Conservation (phyloP, 2,113 vertebrate genomes). For the Herpailurus yagouaroundi region DNA sequence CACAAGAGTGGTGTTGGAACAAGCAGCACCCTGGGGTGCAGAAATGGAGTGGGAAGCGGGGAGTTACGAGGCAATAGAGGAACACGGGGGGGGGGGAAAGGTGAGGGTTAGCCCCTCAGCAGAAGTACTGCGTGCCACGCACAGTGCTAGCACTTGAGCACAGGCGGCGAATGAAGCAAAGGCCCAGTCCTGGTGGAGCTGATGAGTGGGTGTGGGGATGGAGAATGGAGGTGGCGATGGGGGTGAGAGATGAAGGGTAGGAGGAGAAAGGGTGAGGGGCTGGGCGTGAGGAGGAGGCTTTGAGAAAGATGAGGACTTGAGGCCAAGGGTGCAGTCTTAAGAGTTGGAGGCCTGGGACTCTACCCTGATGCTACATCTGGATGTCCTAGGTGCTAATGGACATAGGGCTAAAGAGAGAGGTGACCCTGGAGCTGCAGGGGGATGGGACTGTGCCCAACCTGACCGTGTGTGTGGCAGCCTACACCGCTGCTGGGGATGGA, state of each 20-base stretch:
- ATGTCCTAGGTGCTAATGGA: constrained; percentile 86
- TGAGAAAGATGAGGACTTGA: neutral
- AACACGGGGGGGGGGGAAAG: neutral
- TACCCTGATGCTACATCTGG: neutral
- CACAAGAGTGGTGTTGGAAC: neutral
- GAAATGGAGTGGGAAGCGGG: neutral
- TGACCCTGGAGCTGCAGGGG: constrained; percentile 86
- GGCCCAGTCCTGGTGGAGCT: neutral
- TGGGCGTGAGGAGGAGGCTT: neutral
- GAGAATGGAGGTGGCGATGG: neutral
- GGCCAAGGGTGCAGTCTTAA: neutral
- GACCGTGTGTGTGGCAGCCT: constrained; percentile 89
- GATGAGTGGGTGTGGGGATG: neutral
- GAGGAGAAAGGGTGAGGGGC: no score
- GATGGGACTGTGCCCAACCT: constrained; percentile 86
- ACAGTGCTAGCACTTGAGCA: neutral
- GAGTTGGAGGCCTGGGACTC: neutral
- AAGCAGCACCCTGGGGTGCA: neutral
- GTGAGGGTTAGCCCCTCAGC: neutral
- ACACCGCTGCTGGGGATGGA: constrained; percentile 90
- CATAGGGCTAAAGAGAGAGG: constrained; percentile 85
- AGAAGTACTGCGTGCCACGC: neutral
- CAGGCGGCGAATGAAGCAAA: neutral
- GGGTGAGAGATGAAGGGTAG: neutral
- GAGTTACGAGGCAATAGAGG: neutral